Conservation (phyloP, 64 coral and sea anemone genomes). For the Montipora cactus region DNA sequence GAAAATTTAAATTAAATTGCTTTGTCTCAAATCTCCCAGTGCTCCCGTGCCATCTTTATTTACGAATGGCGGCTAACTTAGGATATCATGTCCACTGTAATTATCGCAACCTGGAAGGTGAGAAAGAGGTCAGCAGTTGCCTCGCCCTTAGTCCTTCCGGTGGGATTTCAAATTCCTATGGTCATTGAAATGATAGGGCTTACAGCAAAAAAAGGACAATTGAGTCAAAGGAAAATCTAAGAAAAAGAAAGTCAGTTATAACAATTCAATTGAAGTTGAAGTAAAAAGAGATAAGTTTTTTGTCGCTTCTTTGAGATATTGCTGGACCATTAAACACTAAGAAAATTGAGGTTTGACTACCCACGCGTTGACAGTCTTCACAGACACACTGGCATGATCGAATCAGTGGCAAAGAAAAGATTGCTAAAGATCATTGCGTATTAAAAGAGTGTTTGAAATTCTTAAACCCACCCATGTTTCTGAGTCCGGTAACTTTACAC, state of each 20-base stretch:
- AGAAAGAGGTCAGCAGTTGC: not conserved
- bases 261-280: not conserved
- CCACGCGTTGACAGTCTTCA: no score
- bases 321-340: no score
- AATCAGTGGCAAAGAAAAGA: not conserved
- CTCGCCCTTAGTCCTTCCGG: not conserved
- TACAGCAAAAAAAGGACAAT: not conserved
- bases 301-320: no score
- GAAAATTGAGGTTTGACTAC: no score
- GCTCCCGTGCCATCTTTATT: no score
- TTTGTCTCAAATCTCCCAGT: no score
- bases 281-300: no score
- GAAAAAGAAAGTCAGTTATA: not conserved
- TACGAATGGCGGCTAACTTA: no score
- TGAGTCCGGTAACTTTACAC: not conserved
- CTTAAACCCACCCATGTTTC: not conserved
- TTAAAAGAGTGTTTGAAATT: not conserved
- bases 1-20: no score
- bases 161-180: not conserved
- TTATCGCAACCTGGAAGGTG: not conserved
- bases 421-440: not conserved
- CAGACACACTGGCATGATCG: no score
- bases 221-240: not conserved
- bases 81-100: not conserved
- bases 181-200: not conserved